Base-by-base conservation (phyloP, 2,888 invertebrate species). In the Lasioglossum morio region DNA sequence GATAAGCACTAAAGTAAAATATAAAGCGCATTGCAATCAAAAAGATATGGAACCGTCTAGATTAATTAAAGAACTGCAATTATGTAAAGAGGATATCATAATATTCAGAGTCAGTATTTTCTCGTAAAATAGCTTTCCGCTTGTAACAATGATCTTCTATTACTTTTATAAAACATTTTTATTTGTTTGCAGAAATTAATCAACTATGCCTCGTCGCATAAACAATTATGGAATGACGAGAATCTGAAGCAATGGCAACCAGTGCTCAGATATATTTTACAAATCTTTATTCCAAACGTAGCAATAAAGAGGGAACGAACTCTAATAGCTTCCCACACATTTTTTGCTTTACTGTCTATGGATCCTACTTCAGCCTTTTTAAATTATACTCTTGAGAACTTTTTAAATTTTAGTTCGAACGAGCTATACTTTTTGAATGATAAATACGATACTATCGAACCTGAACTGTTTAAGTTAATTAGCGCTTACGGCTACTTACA, bases 401-500 rank as follows among this genome's bases (percentile, higher is more conserved):
- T 92, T 73, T 88, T 94, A 46, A 53, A 66, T 72, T 79, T 87
- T 46, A 8, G 90, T 19, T 85, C 72, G 1, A 77, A 84, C 46
- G 79, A 81, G 72, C 72, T 94, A 16, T 48, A 23, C n/a, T 85
- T 90, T 8, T 88, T 91, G 14, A 85, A 88, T 46, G 82, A 87
- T 46, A 77, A 79, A 70, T 91, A 91, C 37, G 19, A 70, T 10
- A 82, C 91, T 14, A 48, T 30, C 5, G 89, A 94, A 74, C 30
- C 79, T 10, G 92, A 93, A 60, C 85, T 90, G 73, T 94, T 94
- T 14, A 92, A 92, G 78, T 82, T 94, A 77, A 84, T 88, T 5
- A 91, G 94, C 14, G 83, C 84, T 23, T 86, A 92, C 82, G 94
- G 94, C 48, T 94, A 92, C 83, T 86, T 95, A 43, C 92, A 93